Evolutionary conservation across 1,140 invertebrate genomes (phyloP), one percentile per base, ranked within the genome.

Genomic region (Drosophila setifemur): DNA sequence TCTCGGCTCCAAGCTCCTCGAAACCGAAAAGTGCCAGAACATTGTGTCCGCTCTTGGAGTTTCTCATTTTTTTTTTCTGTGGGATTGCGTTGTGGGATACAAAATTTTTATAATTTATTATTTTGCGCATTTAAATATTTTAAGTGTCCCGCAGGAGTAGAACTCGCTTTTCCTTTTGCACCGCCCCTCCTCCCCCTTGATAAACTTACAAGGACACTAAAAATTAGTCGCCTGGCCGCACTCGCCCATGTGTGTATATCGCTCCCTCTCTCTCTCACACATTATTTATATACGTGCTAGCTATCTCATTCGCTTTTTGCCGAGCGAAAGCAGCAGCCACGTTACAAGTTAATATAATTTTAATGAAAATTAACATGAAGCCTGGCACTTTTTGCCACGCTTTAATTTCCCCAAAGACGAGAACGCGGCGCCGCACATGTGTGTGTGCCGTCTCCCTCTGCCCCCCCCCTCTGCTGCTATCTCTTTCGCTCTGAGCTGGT

Each of bases 321-420:
- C 4, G 53, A 40, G 37, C 48, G 53, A 48, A 23, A 31, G 33
- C 31, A 42, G 37, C 43, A 73, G 81, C 81, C 81, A 74, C 76
- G 81, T 86, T 85, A 81, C 81, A 85, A 85, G 81, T 85, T 85
- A 85, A 85, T 85, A 85, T 85, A 85, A 85, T 85, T 85, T 85
- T 85, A 85, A 85, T 85, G 81, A 85, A 85, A 85, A 85, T 85
- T 85, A 85, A 85, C 81, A 85, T 85, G 81, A 86, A 83, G 81
- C 79, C 60, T 68, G 75, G 79, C 81, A 79, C 79, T 85, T 85
- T 83, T 86, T 86, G 67, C 67, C 75, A 85, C 71, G 75, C 81
- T 85, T 85, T 81, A 86, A 85, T 85, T 85, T 85, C 81, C 81
- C 81, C 73, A 81, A 81, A 81, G 81, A 81, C 81, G 61, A 40